phyloP scores from a whole-genome alignment of 2,797 vertebrate species.

The Anableps anableps region DNA sequence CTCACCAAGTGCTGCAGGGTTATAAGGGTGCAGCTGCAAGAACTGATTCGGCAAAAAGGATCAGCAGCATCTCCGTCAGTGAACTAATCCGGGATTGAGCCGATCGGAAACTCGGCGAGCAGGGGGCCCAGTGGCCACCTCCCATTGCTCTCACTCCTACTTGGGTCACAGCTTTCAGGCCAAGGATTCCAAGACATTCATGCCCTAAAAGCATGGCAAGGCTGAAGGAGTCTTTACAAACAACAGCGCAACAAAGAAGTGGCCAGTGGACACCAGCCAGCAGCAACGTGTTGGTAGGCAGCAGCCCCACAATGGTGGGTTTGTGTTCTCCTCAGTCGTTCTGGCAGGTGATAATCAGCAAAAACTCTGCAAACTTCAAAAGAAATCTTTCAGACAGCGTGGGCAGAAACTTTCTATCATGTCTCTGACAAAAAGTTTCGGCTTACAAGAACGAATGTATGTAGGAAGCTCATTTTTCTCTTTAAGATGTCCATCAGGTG shows the following conservation, averaged over 20 bases:
- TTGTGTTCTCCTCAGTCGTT: slow-evolving; percentile 1
- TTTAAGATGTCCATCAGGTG: slow-evolving; percentile 17
- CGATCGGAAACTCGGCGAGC: slow-evolving; percentile 64
- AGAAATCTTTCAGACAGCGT: neutral
- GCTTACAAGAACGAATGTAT: slow-evolving; percentile 7
- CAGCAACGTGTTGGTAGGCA: slow-evolving; percentile 9
- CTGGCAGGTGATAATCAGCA: slow-evolving; percentile 32
- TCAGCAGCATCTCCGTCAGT: slow-evolving; percentile 74
- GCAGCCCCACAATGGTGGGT: slow-evolving; percentile 9
- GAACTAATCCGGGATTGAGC: slow-evolving; percentile 78
- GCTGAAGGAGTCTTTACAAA: slow-evolving; percentile 17
- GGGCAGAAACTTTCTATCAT: neutral
- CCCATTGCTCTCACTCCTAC: slow-evolving; percentile 25
- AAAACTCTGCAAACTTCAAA: slow-evolving; percentile 11
- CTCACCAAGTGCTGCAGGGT: slow-evolving; percentile 26
- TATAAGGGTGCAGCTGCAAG: slow-evolving; percentile 43
- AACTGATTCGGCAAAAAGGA: slow-evolving; percentile 61
- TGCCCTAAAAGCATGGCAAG: slow-evolving; percentile 16
- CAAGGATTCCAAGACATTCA: neutral
- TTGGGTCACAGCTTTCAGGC: slow-evolving; percentile 12
- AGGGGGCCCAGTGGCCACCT: slow-evolving; percentile 47
- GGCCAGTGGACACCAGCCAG: slow-evolving; percentile 9
- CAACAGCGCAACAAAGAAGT: neutral
- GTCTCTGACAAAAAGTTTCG: neutral
- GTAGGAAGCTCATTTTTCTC: slow-evolving; percentile 12